phyloP scores from a whole-genome alignment of 2,797 vertebrate species.

The Myripristis murdjan region DNA sequence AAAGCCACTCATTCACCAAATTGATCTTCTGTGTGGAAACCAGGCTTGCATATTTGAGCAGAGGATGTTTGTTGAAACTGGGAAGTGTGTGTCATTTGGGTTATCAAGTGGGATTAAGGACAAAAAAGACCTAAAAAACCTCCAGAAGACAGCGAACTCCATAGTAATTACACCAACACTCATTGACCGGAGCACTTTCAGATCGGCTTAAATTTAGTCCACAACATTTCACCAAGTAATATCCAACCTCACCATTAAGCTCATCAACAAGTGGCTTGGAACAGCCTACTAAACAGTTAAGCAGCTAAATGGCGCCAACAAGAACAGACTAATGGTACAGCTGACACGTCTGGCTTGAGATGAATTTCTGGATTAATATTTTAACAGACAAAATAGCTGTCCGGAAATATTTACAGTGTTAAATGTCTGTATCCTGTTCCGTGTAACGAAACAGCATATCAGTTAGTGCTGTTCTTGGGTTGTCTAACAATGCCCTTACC shows the following conservation, averaged over 20 bases:
- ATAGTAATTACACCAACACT: constrained; percentile 15
- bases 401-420: constrained; percentile 19
- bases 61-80: neutral
- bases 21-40: neutral
- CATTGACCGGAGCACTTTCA: neutral
- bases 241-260: constrained; percentile 23
- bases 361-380: constrained; percentile 32
- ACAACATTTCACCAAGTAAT: constrained; percentile 1
- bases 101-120: neutral
- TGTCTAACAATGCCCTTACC: constrained; percentile 78
- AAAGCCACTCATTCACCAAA: no score
- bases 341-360: constrained; percentile 19
- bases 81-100: neutral
- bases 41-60: neutral
- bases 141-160: neutral
- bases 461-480: constrained; percentile 6
- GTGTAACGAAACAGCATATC: constrained; percentile 7
- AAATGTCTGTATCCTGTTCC: neutral
- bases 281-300: neutral
- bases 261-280: constrained; percentile 6
- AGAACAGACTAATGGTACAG: neutral
- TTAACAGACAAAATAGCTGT: constrained; percentile 17
- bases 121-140: neutral
- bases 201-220: neutral
- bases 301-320: constrained; percentile 12